Evolutionary conservation across 1,140 invertebrate genomes (phyloP), one percentile per base, ranked within the genome.

Genomic region (Copidosoma floridanum): DNA sequence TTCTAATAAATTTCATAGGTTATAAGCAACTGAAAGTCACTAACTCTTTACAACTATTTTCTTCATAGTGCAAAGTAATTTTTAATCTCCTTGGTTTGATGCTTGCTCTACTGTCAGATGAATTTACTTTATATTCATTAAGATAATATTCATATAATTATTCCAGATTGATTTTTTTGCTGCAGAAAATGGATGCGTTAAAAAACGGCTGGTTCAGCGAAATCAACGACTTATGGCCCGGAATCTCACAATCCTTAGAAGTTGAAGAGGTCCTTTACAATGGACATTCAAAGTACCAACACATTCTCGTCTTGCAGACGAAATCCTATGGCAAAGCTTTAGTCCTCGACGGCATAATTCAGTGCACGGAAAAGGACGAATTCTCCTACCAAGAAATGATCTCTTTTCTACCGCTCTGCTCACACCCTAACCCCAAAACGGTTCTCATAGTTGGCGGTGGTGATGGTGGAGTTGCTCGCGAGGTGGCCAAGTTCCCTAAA

Each of bases 361-460:
- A 99, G 76, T 97, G 93, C 67, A 96, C 96, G 2, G 91, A 99
- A 75, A 85, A 85, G 63, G 97, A 99, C 85, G 97, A 99, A 80
- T 97, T 95, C 77, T 88, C 95, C 0, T 99, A 99, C 77, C 97
- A 99, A 81, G 97, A 99, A 83, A 98, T 98, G 95, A 93, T 99
- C 63, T 85, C 94, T 2, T 96, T 97, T 82, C 72, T 99, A 24
- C 95, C 97, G 0, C 75, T 99, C 0, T 95, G 92, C 72, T 89
- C 85, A 66, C 97, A 99, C 82, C 88, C 91, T 2, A 89, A 91
- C 73, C 97, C 97, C 0, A 86, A 91, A 77, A 93, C 91, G 60
- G 87, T 91, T n/a, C 80, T 99, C 21, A 95, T 99, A 63, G 93
- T 99, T 38, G 97, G 97, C 2, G 97, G 97, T 10, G 97, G 97